Evolutionary conservation across 2,113 vertebrate genomes (phyloP).

Genomic region (Chamaetylas fuelleborni): DNA sequence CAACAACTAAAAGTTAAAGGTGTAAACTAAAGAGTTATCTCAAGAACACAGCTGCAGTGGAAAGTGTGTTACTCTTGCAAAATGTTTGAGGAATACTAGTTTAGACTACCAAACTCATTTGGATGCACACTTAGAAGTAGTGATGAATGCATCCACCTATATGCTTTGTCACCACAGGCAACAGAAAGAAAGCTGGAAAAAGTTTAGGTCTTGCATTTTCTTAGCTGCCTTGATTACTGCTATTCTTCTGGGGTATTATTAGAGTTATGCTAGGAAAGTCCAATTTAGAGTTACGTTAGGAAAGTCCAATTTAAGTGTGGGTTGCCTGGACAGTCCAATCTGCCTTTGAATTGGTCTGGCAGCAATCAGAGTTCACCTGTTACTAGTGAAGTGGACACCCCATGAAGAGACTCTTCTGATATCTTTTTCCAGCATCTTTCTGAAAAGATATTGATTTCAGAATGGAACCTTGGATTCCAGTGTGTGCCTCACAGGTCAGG

Average conservation of each 20-base stretch:
- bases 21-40: neutral
- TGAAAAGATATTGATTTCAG: neutral
- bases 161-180: neutral
- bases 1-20: neutral
- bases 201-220: neutral
- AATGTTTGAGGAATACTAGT: neutral
- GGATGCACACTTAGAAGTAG: neutral
- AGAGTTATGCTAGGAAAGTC: neutral
- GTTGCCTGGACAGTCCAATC: neutral
- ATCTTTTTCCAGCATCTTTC: neutral
- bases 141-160: neutral
- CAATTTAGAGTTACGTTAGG: neutral
- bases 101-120: neutral
- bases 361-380: neutral
- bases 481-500: neutral
- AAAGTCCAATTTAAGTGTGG: neutral
- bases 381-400: neutral
- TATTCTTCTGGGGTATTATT: neutral
- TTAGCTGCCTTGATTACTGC: neutral
- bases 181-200: neutral
- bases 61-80: neutral
- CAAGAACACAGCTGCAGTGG: neutral
- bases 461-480: neutral
- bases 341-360: neutral
- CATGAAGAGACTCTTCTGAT: neutral